Percentiles rank a stretch among this genome's conserved stretches.
Conservation (phyloP, 23 tunicate genomes). For the Diplosoma virens region DNA sequence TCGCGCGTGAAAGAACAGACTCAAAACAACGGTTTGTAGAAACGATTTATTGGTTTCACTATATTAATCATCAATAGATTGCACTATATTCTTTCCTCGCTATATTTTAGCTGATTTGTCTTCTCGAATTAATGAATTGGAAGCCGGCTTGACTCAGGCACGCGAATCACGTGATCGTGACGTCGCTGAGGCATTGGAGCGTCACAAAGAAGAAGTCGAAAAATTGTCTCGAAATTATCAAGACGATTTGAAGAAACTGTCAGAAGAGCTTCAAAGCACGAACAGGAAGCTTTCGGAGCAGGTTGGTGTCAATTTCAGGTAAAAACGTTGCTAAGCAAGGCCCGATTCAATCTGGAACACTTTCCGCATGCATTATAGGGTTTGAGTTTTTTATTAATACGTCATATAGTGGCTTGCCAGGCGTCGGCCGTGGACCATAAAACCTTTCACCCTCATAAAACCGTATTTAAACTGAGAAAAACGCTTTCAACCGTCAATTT, state of each 20-base stretch:
- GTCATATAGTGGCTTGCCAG: not conserved
- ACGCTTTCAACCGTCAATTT: too few relatives aligned
- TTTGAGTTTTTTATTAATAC: not conserved
- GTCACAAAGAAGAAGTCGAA: slow-evolving; percentile 1
- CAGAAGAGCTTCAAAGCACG: not conserved
- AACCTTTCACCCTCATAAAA: too few relatives aligned
- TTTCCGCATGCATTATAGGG: not conserved
- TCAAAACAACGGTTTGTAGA: not conserved
- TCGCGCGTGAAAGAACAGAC: not conserved
- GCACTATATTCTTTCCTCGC: too few relatives aligned
- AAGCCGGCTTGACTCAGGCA: slow-evolving; percentile 26
- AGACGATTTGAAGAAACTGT: not conserved
- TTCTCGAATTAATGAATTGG: slow-evolving; percentile 30
- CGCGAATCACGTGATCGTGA: slow-evolving; percentile 41
- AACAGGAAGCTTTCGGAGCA: slow-evolving; percentile 1
- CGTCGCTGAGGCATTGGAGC: slow-evolving; percentile 10
- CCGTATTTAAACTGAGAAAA: not conserved
- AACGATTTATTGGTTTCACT: not conserved
- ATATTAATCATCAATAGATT: too few relatives aligned
- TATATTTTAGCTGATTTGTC: not conserved
- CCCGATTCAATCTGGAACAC: not conserved
- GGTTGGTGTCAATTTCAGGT: not conserved
- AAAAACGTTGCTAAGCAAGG: not conserved
- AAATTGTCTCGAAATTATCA: slow-evolving; percentile 17
- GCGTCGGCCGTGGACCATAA: too few relatives aligned